A percentile compares a stretch with the other conserved stretches of the same genome.
Evolutionary conservation across 2,888 invertebrate genomes (phyloP).

Genomic region (Catocala sponsa): DNA sequence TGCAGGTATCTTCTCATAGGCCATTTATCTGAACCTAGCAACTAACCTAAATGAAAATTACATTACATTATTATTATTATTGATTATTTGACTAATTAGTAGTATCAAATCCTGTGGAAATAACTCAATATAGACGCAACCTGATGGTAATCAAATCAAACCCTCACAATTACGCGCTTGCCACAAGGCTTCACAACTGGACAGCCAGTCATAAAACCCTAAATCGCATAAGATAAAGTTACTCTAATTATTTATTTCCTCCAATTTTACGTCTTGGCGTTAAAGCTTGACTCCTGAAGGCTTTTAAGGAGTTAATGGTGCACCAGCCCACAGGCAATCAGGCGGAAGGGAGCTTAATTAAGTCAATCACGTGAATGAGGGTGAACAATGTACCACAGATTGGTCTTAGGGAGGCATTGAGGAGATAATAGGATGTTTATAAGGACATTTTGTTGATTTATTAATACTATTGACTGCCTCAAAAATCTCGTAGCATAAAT

Average conservation of each 20-base stretch:
- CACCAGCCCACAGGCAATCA: constrained; percentile 64
- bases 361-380: constrained; percentile 57
- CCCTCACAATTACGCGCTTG: no score
- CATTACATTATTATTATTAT: no score
- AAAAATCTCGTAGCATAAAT: no score
- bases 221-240: neutral
- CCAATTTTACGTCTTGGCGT: constrained; percentile 26
- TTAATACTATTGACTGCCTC: neutral
- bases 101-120: no score
- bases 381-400: constrained; percentile 61
- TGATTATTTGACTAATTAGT: no score
- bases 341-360: constrained; percentile 62
- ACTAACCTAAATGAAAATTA: no score
- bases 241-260: constrained; percentile 3
- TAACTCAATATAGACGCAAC: no score
- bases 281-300: constrained; percentile 27
- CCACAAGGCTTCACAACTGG: no score
- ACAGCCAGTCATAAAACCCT: no score
- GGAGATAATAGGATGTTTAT: constrained; percentile 20
- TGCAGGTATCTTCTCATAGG: no score
- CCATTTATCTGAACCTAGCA: no score
- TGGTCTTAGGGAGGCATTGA: constrained; percentile 35
- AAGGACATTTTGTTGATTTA: neutral
- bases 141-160: no score
- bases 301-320: constrained; percentile 56